Evolutionary conservation across 2,888 invertebrate species (phyloP), one percentile per base, ranked within the genome.

Genomic region (Coelogynopora nodosa): DNA sequence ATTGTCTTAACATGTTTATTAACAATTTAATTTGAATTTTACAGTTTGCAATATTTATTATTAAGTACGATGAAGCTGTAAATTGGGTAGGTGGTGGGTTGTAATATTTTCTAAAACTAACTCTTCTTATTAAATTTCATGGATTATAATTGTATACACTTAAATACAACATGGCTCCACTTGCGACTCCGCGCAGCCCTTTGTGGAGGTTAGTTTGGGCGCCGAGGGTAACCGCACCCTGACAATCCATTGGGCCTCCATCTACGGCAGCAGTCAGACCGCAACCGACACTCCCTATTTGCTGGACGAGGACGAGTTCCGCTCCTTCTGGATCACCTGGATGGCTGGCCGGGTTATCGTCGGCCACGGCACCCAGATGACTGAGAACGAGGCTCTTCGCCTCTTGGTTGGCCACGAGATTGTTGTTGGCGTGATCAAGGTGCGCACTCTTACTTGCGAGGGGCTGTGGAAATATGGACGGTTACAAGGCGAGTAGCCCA

Each of bases 261-360:
- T 74, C 74, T 74, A 74, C 74, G 74, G 74, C 2, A 74, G 74
- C 23, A 26, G 10, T 13, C 18, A 74, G 23, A 23, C 10, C 2
- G 2, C 23, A 10, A 26, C 74, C 18, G 74, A 74, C 23, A 26
- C 23, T 2, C 74, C 74, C 74, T 74, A 74, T 26, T 26, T 74
- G 2, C 74, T 82, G 2, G 82, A 82, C 30, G 82, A 82, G 30
- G 82, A 82, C 23, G 30, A 82, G 27, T 82, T 82, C 31, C 23
- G 82, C 2, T 31, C 82, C 31, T 82, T 82, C 31, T 82, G 82
- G 82, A 23, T 82, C n/a, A 82, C 82, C n/a, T 82, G 82, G 82
- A 31, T 82, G n/a, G 82, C 10, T 2, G 82, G 82, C 27, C 30
- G 27, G 27, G 30, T 82, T 5, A 29, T 30, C 2, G 31, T 82